Evolutionary conservation across 2,888 invertebrate genomes (phyloP).

Genomic region (Apodemia duryi): DNA sequence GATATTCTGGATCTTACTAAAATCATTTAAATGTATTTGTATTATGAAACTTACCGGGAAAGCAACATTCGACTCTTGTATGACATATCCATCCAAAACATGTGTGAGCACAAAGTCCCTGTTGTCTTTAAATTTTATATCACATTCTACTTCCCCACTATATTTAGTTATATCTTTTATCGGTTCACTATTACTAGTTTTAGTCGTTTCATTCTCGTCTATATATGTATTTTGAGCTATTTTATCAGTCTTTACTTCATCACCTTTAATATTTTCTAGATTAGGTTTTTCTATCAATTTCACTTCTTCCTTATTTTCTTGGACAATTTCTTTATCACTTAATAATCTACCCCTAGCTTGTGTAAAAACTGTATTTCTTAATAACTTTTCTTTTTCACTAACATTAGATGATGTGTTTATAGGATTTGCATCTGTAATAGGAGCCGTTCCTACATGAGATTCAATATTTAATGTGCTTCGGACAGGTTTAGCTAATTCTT

Average conservation of each 20-base stretch:
- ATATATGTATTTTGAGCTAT: slow-evolving; percentile 19
- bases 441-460: background rate
- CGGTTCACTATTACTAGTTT: slow-evolving; percentile 21
- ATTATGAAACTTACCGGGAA: slow-evolving; percentile 58
- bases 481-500: slow-evolving; percentile 30
- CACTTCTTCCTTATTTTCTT: slow-evolving; percentile 25
- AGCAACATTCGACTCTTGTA: slow-evolving; percentile 68
- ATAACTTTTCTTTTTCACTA: slow-evolving; percentile 50
- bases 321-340: slow-evolving; percentile 43
- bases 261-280: slow-evolving; percentile 9
- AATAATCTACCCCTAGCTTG: slow-evolving; percentile 62
- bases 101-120: slow-evolving; percentile 55
- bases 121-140: slow-evolving; percentile 34
- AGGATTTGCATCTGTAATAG: slow-evolving; percentile 18
- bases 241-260: slow-evolving; percentile 26
- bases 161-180: slow-evolving; percentile 28
- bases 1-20: no score
- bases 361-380: slow-evolving; percentile 64
- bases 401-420: slow-evolving; percentile 17
- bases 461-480: slow-evolving; percentile 22
- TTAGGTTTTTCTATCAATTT: slow-evolving; percentile 25
- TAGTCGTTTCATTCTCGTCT: background rate
- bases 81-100: slow-evolving; percentile 66
- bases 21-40: background rate
- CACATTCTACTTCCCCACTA: slow-evolving; percentile 33